Evolutionary conservation across 2,888 invertebrate species (phyloP).

Genomic region (Charanyca ferruginea): DNA sequence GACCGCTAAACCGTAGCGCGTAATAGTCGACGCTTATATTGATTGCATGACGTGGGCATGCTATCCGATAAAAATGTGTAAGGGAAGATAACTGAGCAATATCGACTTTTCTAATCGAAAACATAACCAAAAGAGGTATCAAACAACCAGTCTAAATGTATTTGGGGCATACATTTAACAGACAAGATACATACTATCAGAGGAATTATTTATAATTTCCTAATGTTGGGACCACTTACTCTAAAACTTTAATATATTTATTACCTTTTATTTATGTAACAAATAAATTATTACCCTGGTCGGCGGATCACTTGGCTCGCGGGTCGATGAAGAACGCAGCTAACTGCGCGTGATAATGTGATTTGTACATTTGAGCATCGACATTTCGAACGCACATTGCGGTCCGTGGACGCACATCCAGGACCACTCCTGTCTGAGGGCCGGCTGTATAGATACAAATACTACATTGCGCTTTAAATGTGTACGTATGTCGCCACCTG

Average conservation of each 20-base stretch:
- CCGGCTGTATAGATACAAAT: slow-evolving; percentile 70
- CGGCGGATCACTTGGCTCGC: slow-evolving; percentile 92
- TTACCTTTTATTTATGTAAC: slow-evolving; percentile 6
- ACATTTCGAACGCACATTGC: slow-evolving; percentile 92
- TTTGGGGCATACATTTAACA: too few species aligned
- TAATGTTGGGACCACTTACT: too few species aligned
- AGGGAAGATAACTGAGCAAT: too few species aligned
- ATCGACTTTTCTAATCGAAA: too few species aligned
- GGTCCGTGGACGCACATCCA: slow-evolving; percentile 83
- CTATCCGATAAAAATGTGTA: too few species aligned
- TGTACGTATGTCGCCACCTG: neutral
- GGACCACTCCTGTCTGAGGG: slow-evolving; percentile 88
- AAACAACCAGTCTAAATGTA: too few species aligned
- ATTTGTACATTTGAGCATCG: slow-evolving; percentile 90
- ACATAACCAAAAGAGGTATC: too few species aligned
- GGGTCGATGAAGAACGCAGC: slow-evolving; percentile 92
- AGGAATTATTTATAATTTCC: too few species aligned
- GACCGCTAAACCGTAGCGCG: neutral
- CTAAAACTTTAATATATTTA: too few species aligned
- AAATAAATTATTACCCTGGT: slow-evolving; percentile 78
- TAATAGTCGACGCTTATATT: neutral
- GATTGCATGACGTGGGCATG: too few species aligned
- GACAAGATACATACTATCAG: too few species aligned
- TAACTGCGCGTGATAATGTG: slow-evolving; percentile 84
- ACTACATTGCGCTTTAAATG: slow-evolving; percentile 57